A percentile compares a stretch with the other conserved stretches of the same genome.
Evolutionary conservation across 2,888 invertebrate species (phyloP).

Genomic region (Lamellibrachia columna): DNA sequence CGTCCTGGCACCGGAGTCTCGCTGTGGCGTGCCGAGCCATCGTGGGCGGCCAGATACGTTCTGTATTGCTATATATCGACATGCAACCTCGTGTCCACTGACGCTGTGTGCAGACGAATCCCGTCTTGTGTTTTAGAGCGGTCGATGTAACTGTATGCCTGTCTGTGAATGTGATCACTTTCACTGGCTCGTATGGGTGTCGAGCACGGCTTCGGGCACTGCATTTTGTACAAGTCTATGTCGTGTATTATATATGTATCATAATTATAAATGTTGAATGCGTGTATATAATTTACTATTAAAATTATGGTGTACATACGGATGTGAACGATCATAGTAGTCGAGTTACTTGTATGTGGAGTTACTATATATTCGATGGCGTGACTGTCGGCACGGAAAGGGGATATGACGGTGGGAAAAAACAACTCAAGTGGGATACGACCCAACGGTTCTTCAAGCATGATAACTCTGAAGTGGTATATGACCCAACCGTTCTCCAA

Average conservation of each 20-base stretch:
- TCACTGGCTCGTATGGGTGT: neutral
- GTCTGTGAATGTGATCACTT: neutral
- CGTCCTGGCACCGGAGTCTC: neutral
- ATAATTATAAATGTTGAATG: neutral
- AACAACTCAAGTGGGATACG: too few relatives aligned
- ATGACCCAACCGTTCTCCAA: too few relatives aligned
- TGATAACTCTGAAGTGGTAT: too few relatives aligned
- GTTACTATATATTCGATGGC: neutral
- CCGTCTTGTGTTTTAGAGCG: neutral
- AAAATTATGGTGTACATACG: conserved; percentile 16
- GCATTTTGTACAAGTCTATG: conserved; percentile 11
- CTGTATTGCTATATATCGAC: neutral
- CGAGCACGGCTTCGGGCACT: neutral
- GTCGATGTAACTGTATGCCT: neutral
- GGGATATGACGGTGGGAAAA: too few relatives aligned
- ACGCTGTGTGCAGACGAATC: neutral
- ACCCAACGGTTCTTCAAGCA: too few relatives aligned
- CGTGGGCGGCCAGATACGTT: neutral
- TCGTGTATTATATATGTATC: neutral
- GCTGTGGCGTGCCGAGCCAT: neutral
- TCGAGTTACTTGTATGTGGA: neutral
- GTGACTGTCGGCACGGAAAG: too few relatives aligned
- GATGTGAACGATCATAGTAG: neutral
- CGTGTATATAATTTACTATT: neutral
- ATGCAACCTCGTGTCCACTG: neutral